Evolutionary conservation across 2,113 vertebrate species (phyloP).

Genomic region (Tenrec ecaudatus): DNA sequence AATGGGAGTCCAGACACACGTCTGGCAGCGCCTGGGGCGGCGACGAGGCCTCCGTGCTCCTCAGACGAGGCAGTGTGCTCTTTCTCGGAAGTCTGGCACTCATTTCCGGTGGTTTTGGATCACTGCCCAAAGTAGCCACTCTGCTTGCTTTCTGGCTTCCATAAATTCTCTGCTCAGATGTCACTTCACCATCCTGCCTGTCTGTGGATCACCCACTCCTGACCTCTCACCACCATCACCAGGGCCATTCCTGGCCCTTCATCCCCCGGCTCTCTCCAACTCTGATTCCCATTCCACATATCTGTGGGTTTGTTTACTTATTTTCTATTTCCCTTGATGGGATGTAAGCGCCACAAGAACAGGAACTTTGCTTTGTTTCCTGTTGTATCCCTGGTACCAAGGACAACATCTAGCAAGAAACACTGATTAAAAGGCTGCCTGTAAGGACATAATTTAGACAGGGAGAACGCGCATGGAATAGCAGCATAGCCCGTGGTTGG

Average conservation of each 20-base stretch:
- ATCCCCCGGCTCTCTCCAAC: neutral
- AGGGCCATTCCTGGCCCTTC: no score
- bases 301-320: neutral
- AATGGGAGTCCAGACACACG: conserved; percentile 20
- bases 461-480: neutral
- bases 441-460: neutral
- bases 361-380: conserved; percentile 19
- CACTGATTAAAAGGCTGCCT: neutral
- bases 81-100: neutral
- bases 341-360: neutral
- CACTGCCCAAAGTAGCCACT: neutral
- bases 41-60: neutral
- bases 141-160: neutral
- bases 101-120: neutral
- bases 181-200: neutral
- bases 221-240: neutral
- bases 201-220: neutral
- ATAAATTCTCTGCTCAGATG: neutral
- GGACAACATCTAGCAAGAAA: conserved; percentile 7
- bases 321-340: neutral
- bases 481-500: rapidly evolving
- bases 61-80: neutral
- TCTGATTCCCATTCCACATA: neutral
- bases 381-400: neutral
- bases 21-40: neutral